A percentile compares a stretch with the other conserved stretches of the same genome.
Evolutionary conservation across 2,888 invertebrate species (phyloP).

Genomic region (Pharmacophagus antenor): DNA sequence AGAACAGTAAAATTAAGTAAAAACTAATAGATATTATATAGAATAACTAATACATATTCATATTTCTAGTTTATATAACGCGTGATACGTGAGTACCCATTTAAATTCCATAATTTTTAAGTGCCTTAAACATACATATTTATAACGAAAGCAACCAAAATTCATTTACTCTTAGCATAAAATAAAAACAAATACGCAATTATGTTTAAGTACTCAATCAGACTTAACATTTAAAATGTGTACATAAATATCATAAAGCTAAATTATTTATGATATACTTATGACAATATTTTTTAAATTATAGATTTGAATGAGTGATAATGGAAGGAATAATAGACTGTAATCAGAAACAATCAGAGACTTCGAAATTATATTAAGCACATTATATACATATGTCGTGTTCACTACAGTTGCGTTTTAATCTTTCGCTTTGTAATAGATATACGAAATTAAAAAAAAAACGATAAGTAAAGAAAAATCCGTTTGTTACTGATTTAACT

Average conservation of each 20-base stretch:
- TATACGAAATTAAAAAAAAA: too few species aligned
- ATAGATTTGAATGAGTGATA: not conserved
- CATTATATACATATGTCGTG: not conserved
- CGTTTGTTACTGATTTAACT: too few species aligned
- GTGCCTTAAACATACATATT: not conserved
- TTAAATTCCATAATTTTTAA: not conserved
- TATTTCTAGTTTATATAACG: not conserved
- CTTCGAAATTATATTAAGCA: not conserved
- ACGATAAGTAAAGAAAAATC: too few species aligned
- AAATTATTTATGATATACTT: too few species aligned
- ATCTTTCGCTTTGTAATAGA: too few species aligned
- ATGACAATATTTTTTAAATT: not conserved
- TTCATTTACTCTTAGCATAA: not conserved
- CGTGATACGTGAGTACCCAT: not conserved
- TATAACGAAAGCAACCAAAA: not conserved
- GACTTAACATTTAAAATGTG: slow-evolving; percentile 4
- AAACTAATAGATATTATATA: slow-evolving; percentile 12
- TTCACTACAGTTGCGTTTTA: not conserved
- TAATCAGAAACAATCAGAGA: not conserved
- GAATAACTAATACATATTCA: not conserved
- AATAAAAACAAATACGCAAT: not conserved
- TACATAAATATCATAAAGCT: not conserved
- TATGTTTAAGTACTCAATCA: slow-evolving; percentile 21
- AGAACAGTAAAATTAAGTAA: slow-evolving; percentile 20
- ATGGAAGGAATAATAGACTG: not conserved